Conservation (phyloP, 2,888 invertebrate genomes). For the Cordilura impudica region DNA sequence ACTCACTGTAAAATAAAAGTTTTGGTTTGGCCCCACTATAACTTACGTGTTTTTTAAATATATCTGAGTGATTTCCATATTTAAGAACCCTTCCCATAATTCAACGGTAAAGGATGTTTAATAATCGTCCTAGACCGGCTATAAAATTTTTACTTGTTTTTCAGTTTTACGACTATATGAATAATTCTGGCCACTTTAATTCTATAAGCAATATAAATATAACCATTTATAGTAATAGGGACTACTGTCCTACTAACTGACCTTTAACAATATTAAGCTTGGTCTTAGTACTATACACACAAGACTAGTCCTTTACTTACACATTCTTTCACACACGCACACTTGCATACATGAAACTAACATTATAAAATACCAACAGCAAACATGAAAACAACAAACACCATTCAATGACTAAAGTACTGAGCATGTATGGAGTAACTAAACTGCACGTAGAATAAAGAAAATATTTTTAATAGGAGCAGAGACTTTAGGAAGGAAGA, state of each 20-base stretch:
- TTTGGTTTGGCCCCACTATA: too few species aligned
- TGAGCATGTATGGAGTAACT: slow-evolving; percentile 11
- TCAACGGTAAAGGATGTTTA: too few species aligned
- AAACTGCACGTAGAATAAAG: not conserved
- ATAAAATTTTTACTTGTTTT: too few species aligned
- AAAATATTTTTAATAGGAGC: not conserved
- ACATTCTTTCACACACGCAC: not conserved
- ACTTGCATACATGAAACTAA: not conserved
- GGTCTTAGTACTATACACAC: slow-evolving; percentile 13
- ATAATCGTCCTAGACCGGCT: too few species aligned
- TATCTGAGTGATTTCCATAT: too few species aligned
- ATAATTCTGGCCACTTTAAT: slow-evolving; percentile 8
- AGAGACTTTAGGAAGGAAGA: not conserved
- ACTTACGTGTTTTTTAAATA: too few species aligned
- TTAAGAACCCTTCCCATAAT: too few species aligned
- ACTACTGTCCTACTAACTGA: slow-evolving; percentile 36
- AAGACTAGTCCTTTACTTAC: slow-evolving; percentile 5
- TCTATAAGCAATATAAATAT: slow-evolving; percentile 20
- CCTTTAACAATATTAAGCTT: slow-evolving; percentile 51
- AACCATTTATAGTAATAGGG: slow-evolving; percentile 37
- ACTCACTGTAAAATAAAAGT: too few species aligned
- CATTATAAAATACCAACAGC: slow-evolving; percentile 15
- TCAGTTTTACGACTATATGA: too few species aligned
- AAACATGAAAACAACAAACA: slow-evolving; percentile 26
- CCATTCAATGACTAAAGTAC: slow-evolving; percentile 29